phyloP scores from a whole-genome alignment of 2,888 invertebrate species.

The Lordiphosa andalusiaca region DNA sequence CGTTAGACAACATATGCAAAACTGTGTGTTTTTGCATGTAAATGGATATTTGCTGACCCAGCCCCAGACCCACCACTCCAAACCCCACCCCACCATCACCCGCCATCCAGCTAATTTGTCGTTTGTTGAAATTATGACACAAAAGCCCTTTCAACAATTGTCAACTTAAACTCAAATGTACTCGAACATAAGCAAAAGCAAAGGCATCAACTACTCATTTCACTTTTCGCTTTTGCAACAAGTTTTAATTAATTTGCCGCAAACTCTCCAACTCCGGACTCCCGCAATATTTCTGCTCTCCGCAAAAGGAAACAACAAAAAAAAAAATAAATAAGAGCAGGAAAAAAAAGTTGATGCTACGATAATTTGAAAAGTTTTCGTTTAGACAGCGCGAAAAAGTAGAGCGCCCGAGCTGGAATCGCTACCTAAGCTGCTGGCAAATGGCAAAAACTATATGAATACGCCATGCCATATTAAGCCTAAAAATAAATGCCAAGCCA shows the following conservation, averaged over 20 bases:
- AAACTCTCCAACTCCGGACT: constrained; percentile 34
- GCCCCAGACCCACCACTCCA: background rate
- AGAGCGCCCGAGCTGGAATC: constrained; percentile 21
- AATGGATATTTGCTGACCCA: constrained; percentile 53
- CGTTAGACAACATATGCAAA: constrained; percentile 73
- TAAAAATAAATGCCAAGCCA: constrained; percentile 72
- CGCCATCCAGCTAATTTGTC: constrained; percentile 62
- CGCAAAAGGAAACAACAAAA: constrained; percentile 15
- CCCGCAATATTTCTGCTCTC: constrained; percentile 44
- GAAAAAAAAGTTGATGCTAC: constrained; percentile 64
- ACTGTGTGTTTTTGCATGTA: constrained; percentile 66
- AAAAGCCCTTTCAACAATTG: constrained; percentile 53
- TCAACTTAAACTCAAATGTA: constrained; percentile 18
- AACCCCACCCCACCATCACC: background rate
- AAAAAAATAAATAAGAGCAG: too few relatives aligned
- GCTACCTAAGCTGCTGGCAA: constrained; percentile 41
- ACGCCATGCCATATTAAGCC: constrained; percentile 68
- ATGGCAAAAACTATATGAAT: constrained; percentile 49
- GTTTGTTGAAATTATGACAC: constrained; percentile 63
- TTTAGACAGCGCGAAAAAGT: constrained; percentile 57
- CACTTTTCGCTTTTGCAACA: constrained; percentile 53
- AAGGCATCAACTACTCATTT: constrained; percentile 36
- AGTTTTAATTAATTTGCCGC: constrained; percentile 73
- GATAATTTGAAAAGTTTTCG: constrained; percentile 74
- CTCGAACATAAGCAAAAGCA: constrained; percentile 18